Evolutionary conservation across 2,797 vertebrate species (phyloP).

Genomic region (Dermochelys coriacea): DNA sequence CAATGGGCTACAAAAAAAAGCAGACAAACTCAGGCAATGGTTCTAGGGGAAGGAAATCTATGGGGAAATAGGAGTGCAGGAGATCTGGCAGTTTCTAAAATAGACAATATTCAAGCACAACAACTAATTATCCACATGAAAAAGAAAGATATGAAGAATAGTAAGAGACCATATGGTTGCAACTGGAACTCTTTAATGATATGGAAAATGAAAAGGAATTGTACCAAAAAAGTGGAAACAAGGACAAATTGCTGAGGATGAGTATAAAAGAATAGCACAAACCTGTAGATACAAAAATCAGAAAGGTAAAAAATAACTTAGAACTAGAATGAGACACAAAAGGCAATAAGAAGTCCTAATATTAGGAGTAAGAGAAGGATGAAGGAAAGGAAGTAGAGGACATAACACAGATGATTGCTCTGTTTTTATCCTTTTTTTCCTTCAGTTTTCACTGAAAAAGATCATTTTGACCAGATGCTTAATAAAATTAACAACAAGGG

Average conservation of each 20-base stretch:
- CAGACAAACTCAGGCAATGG: neutral
- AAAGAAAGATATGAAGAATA: neutral
- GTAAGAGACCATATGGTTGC: neutral
- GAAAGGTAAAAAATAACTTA: neutral
- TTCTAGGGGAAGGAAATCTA: neutral
- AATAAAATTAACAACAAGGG: too few relatives aligned
- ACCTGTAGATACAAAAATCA: neutral
- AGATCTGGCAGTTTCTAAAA: neutral
- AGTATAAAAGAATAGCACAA: neutral
- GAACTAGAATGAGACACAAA: neutral
- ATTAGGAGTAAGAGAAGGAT: neutral
- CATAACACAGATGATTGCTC: neutral
- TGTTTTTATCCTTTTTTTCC: neutral
- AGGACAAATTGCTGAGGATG: neutral
- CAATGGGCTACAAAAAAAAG: neutral
- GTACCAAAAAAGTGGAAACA: neutral
- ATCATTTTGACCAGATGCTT: too few relatives aligned
- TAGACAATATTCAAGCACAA: neutral
- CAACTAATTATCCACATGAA: neutral
- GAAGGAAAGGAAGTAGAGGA: neutral
- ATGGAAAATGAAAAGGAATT: neutral
- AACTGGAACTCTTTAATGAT: neutral
- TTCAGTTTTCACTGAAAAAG: too few relatives aligned
- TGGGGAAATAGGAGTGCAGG: neutral
- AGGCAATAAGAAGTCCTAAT: neutral